Evolutionary conservation across 2,113 vertebrate genomes (phyloP).

Genomic region (Sceloporus undulatus): DNA sequence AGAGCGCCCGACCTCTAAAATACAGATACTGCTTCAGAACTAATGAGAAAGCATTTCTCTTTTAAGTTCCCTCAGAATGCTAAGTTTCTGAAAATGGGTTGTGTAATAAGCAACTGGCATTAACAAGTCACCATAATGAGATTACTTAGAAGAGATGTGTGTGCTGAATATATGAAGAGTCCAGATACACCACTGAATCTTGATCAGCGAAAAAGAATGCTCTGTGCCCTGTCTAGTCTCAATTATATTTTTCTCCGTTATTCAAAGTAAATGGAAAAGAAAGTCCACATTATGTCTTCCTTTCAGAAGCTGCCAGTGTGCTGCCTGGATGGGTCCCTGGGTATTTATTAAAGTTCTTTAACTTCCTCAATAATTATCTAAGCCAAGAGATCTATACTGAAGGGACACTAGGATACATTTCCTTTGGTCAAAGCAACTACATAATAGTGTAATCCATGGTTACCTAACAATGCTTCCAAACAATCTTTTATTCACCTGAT

Average conservation of each 20-base stretch:
- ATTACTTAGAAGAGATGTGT: conserved; percentile 29
- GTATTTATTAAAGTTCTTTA: conserved; percentile 52
- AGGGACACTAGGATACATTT: conserved; percentile 40
- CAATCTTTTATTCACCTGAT: not conserved
- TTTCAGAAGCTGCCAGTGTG: conserved; percentile 40
- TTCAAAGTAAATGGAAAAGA: conserved; percentile 35
- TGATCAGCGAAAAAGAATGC: conserved; percentile 58
- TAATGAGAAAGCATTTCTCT: conserved; percentile 1
- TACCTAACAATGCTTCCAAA: conserved; percentile 22
- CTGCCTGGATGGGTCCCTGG: conserved; percentile 14
- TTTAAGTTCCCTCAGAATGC: conserved; percentile 22
- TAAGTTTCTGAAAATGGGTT: not conserved
- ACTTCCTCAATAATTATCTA: conserved; percentile 38
- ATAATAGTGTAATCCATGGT: not conserved
- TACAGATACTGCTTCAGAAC: not conserved
- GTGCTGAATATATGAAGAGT: not conserved
- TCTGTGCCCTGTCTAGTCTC: conserved; percentile 62
- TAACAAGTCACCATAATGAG: conserved; percentile 11
- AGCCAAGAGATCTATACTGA: conserved; percentile 47
- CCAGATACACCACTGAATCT: not conserved
- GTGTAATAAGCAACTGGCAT: conserved; percentile 19
- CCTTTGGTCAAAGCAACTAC: not conserved
- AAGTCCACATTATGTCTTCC: conserved; percentile 39
- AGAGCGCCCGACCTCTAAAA: not conserved
- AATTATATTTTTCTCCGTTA: conserved; percentile 39